Evolutionary conservation across 2,888 invertebrate genomes (phyloP), one percentile per base, ranked within the genome.

Genomic region (Dryobota labecula): DNA sequence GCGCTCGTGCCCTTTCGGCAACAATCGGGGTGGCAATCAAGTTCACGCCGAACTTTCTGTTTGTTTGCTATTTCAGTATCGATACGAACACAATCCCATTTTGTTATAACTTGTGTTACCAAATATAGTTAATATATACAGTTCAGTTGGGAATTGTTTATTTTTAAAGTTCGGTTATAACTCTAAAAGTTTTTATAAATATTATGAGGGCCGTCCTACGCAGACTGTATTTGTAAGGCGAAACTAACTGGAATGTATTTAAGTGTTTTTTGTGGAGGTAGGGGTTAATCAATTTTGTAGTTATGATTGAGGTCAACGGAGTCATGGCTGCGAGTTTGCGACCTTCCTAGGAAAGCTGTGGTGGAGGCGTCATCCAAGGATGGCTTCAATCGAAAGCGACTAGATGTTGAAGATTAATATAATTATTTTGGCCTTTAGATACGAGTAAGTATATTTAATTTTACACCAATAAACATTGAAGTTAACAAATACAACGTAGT

Each of bases 1-100:
- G 49, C 15, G 24, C 53, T 24, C 51, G 58, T 51, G 45, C 56
- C 78, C 54, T 63, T 69, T 54, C 33, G 65, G n/a, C 30, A 61
- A 65, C 63, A 66, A 53, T 70, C 47, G 66, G 43, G 20, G 49
- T 66, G 71, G 56, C 82, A 82, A 78, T 82, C 78, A 75, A 70
- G 82, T 53, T 43, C 70, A 27, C 64, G 66, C 57, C 53, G 7
- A 82, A 82, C 65, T 79, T 73, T 76, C 45, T 70, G 58, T 80
- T 66, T 66, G 58, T 58, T 56, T 45, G 76, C 68, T 82, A 81
- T 81, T 68, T 70, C 58, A 62, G 67, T 51, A 18, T 30, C 53
- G 56, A 67, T 56, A 56, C 18, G 53, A 63, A 41, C 36, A 51
- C 73, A 68, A 45, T 74, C 43, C 64, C 49, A 51, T 45, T 65